Evolutionary conservation across 2,797 vertebrate genomes (phyloP).

Genomic region (Acestrorhynchus altus): DNA sequence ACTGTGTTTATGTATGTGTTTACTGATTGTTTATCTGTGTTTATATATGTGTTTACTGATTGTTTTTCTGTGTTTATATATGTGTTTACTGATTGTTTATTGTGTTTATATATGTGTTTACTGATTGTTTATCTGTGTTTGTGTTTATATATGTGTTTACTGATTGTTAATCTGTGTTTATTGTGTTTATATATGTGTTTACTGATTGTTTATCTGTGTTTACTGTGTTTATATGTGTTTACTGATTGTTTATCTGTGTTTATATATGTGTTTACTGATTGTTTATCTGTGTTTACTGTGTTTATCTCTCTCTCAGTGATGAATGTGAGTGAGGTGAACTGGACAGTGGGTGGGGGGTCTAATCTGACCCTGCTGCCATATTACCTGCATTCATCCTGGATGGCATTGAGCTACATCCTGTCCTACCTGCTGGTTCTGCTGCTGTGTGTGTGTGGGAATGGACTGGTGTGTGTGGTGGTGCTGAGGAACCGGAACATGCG

Average conservation of each 20-base stretch:
- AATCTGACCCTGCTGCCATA: conserved; percentile 65
- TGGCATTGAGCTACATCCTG: conserved; percentile 59
- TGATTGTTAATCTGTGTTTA: no score
- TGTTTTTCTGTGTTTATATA: no score
- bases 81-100: background rate
- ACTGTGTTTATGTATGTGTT: no score
- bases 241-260: background rate
- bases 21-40: no score
- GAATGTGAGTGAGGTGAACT: conserved; percentile 2
- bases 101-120: no score
- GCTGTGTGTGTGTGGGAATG: conserved; percentile 66
- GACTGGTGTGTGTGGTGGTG: conserved; percentile 66
- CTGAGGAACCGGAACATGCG: conserved; percentile 67
- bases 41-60: no score
- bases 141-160: no score
- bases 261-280: background rate
- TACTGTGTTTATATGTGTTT: no score
- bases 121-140: background rate
- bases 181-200: no score
- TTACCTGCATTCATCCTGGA: conserved; percentile 62
- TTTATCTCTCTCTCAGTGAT: background rate
- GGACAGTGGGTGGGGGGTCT: background rate
- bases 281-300: background rate
- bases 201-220: no score
- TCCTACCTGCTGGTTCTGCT: conserved; percentile 64